Evolutionary conservation across 2,113 vertebrate genomes (phyloP).

Genomic region (Ceyx cyanopectus): DNA sequence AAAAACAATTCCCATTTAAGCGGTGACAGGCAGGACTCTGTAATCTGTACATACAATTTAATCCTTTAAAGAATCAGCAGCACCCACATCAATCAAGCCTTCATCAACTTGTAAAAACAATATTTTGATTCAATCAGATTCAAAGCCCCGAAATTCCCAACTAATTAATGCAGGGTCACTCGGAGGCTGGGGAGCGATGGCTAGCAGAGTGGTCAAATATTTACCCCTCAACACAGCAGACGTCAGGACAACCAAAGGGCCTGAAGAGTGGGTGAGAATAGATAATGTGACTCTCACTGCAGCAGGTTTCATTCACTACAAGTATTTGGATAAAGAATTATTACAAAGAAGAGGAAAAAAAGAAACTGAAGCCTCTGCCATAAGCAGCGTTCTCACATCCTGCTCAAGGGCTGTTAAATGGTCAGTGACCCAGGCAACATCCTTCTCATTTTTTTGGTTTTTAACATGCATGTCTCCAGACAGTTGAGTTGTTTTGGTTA

Average conservation of each 20-base stretch:
- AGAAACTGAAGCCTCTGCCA: slow-evolving; percentile 1
- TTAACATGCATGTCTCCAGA: slow-evolving; percentile 42
- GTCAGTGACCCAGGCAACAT: slow-evolving; percentile 55
- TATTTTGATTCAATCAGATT: slow-evolving; percentile 97
- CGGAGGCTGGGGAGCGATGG: slow-evolving; percentile 64
- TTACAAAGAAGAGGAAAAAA: slow-evolving; percentile 43
- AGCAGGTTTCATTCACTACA: slow-evolving; percentile 63
- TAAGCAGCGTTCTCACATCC: slow-evolving; percentile 28
- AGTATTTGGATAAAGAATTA: slow-evolving; percentile 72
- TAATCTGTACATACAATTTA: slow-evolving; percentile 98
- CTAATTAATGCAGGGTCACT: slow-evolving; percentile 88
- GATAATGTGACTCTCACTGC: slow-evolving; percentile 59
- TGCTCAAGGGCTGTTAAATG: slow-evolving; percentile 57
- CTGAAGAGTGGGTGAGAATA: slow-evolving; percentile 67
- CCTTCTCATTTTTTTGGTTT: slow-evolving; percentile 2
- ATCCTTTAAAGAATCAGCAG: slow-evolving; percentile 94
- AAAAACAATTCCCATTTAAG: slow-evolving; percentile 74
- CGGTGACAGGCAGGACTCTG: slow-evolving; percentile 79
- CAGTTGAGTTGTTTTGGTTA: slow-evolving; percentile 2
- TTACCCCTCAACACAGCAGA: slow-evolving; percentile 76
- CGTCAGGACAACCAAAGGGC: slow-evolving; percentile 62
- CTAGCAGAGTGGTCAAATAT: slow-evolving; percentile 81
- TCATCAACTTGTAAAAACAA: slow-evolving; percentile 98
- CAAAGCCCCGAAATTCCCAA: slow-evolving; percentile 80
- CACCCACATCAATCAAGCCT: slow-evolving; percentile 97